Percentiles rank a stretch among this genome's conserved stretches.
These are phyloP conservation scores for Pao palembangensis DNA, from an alignment of 2,113 vertebrate genomes.

Conservation along the genomic window DNA sequence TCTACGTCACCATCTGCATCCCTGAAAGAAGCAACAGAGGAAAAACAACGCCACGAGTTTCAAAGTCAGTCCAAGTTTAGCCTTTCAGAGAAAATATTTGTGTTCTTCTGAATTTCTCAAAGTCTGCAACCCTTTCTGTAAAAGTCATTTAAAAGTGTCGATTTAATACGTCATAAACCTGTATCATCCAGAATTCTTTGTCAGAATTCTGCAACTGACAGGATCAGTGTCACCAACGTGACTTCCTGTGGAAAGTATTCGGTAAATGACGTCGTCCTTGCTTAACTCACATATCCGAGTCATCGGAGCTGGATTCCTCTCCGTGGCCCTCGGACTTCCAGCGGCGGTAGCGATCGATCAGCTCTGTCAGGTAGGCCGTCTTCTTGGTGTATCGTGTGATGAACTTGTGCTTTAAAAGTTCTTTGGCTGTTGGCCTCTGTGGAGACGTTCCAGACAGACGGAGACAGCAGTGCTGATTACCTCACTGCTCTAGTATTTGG, in stretches of 20 bases:
- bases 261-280: not conserved
- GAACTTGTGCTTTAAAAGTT: conserved; percentile 97
- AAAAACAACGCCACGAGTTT: not conserved
- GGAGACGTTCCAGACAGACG: not conserved
- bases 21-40: conserved; percentile 59
- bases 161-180: too few relatives aligned
- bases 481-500: not conserved
- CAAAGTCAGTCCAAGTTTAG: too few relatives aligned
- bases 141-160: too few relatives aligned
- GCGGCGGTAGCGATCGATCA: conserved; percentile 90
- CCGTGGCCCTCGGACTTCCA: conserved; percentile 96
- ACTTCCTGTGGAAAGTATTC: too few relatives aligned
- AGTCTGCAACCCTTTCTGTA: too few relatives aligned
- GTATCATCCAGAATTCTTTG: too few relatives aligned
- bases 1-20: conserved; percentile 88
- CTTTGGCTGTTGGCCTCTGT: conserved; percentile 94
- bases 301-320: conserved; percentile 93
- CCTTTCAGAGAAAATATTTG: too few relatives aligned
- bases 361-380: conserved; percentile 93
- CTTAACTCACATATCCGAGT: conserved; percentile 86
- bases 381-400: conserved; percentile 98
- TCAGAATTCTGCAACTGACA: too few relatives aligned
- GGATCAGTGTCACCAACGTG: too few relatives aligned
- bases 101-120: too few relatives aligned
- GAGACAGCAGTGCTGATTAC: not conserved